phyloP scores from a whole-genome alignment of 1,140 invertebrate species.

The Pararge aegeria region DNA sequence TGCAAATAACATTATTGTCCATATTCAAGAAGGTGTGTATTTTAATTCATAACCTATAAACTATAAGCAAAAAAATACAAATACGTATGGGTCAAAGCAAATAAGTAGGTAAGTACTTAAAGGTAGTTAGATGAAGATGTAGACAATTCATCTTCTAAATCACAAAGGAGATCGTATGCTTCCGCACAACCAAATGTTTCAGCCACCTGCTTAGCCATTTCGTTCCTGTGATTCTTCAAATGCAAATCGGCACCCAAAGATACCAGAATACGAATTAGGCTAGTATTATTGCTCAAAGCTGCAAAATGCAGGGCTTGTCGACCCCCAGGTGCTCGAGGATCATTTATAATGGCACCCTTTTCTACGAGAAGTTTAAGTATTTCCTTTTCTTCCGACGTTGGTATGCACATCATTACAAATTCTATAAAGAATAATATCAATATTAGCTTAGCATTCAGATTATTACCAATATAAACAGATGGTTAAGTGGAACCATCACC shows the following conservation, averaged over 20 bases:
- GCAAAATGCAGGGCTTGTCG: constrained; percentile 66
- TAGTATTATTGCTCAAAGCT: constrained; percentile 64
- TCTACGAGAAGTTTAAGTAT: constrained; percentile 51
- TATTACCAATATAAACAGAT: too few species aligned
- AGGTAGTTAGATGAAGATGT: background rate
- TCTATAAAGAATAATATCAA: constrained; percentile 36
- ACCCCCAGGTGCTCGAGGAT: constrained; percentile 54
- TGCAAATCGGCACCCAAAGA: constrained; percentile 53
- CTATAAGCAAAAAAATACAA: too few species aligned
- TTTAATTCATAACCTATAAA: too few species aligned
- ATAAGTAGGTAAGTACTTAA: too few species aligned
- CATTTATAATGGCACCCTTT: constrained; percentile 59
- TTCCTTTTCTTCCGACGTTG: constrained; percentile 50
- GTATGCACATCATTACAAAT: constrained; percentile 64
- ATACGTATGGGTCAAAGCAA: too few species aligned
- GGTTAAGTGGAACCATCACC: too few species aligned
- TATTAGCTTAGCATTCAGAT: too few species aligned
- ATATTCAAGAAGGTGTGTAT: too few species aligned
- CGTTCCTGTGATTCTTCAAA: constrained; percentile 49
- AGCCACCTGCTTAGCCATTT: constrained; percentile 59
- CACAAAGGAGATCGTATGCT: constrained; percentile 39
- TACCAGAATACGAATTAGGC: constrained; percentile 48
- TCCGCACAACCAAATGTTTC: constrained; percentile 50
- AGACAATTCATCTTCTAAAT: constrained; percentile 17
- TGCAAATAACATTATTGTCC: too few species aligned